phyloP scores from a whole-genome alignment of 2,113 vertebrate genomes.

The Gallinago jamesoni region DNA sequence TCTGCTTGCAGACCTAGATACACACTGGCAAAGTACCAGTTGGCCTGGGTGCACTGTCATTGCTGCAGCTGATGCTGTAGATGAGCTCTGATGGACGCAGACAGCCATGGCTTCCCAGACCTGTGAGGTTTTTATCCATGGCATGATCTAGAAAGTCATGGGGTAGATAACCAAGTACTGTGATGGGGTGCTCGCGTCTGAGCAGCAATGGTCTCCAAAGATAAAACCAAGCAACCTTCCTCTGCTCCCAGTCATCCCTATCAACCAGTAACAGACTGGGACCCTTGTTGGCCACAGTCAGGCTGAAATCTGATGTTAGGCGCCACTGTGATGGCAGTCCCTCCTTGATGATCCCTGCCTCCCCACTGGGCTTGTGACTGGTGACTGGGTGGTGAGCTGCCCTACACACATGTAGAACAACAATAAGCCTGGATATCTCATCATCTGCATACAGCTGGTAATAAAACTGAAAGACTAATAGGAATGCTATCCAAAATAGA shows the following conservation, averaged over 20 bases:
- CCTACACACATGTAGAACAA: background rate
- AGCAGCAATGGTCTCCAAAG: background rate
- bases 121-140: background rate
- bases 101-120: background rate
- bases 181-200: background rate
- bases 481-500: background rate
- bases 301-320: background rate
- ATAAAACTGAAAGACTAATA: background rate
- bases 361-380: background rate
- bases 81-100: accelerated
- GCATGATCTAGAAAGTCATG: background rate
- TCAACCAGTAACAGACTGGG: background rate
- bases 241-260: background rate
- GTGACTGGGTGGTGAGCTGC: background rate
- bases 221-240: background rate
- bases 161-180: background rate
- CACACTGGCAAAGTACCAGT: accelerated
- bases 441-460: background rate
- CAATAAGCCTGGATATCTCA: background rate
- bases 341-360: background rate
- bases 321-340: accelerated
- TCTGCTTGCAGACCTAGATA: background rate
- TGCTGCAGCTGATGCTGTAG: background rate
- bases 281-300: accelerated
- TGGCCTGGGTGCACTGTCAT: background rate